Evolutionary conservation across 2,113 vertebrate genomes (phyloP).

Genomic region (Oryzias celebensis): DNA sequence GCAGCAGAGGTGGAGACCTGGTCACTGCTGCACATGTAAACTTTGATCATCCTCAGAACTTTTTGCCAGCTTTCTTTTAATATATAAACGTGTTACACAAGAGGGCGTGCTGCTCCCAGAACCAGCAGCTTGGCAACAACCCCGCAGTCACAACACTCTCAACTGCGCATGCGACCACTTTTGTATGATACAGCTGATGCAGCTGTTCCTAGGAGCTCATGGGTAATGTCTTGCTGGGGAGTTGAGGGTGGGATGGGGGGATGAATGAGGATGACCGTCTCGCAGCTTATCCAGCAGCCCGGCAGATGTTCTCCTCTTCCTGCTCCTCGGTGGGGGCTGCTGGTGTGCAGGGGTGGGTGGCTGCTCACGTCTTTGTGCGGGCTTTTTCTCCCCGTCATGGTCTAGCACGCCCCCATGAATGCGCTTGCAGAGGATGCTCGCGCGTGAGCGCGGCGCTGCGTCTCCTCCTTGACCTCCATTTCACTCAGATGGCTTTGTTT

Average conservation of each 20-base stretch:
- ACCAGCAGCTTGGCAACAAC: not conserved
- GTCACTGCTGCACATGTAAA: not conserved
- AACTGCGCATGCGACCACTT: constrained; percentile 1
- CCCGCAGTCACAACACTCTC: constrained; percentile 12
- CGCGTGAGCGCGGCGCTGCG: not conserved
- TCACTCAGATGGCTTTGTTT: constrained; percentile 60
- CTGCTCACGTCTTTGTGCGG: constrained; percentile 47
- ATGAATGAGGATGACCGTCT: constrained; percentile 56
- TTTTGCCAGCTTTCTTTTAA: not conserved
- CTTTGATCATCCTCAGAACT: not conserved
- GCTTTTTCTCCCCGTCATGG: constrained; percentile 24
- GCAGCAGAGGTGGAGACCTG: no score
- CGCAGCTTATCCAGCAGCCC: constrained; percentile 60
- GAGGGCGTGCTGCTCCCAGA: constrained; percentile 26
- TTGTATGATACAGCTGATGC: constrained; percentile 34
- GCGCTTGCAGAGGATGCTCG: no score
- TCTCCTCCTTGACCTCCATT: constrained; percentile 34
- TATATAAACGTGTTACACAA: constrained; percentile 18
- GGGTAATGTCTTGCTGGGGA: constrained; percentile 32
- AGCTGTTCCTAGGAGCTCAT: constrained; percentile 51
- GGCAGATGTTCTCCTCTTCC: constrained; percentile 65
- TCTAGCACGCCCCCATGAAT: not conserved
- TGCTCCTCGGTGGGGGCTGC: constrained; percentile 40
- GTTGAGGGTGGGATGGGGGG: not conserved
- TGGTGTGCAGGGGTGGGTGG: constrained; percentile 54